Evolutionary conservation across 2,113 vertebrate species (phyloP), one percentile per base, ranked within the genome.

Genomic region (Anoura caudifer): DNA sequence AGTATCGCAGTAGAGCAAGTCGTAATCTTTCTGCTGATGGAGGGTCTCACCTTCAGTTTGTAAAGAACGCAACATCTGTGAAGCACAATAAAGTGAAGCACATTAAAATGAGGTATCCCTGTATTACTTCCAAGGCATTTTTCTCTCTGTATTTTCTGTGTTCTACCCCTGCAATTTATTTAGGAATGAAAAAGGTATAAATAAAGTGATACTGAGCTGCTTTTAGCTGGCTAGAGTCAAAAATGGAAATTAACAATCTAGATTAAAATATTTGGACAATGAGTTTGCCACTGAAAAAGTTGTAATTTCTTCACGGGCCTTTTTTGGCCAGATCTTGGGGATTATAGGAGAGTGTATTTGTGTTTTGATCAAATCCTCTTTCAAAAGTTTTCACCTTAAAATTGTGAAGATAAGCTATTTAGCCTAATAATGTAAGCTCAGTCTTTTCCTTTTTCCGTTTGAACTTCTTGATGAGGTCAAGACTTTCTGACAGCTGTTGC

Each of bases 291-390:
- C 15, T 54, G 41, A 67, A 26, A 77, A 87, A 56, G 52, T 73
- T 94, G 59, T 80, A 63, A 79, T 93, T 88, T 86, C 52, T 93
- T 92, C 33, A 26, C 0, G 4, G 41, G 69, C 14, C 3, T 97
- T 36, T 93, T 91, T 72, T 28, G 43, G 50, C 20, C 85, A 84
- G 38, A 92, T 52, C 26, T 56, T 93, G 33, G 50, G 41, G 50
- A 19, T 52, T 73, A 14, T 67, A 90, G 63, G 28, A 69, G 20
- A 73, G 16, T 12, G 13, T 73, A 41, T 75, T 65, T 94, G 47
- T 95, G 47, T 72, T 96, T 87, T 86, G 50, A 54, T 82, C 50
- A 93, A 97, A 79, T 95, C 67, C 33, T 91, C 10, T 93, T 92
- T 96, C 22, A 73, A 20, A 89, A 76, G 45, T 95, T 94, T 87